Evolutionary conservation across 2,797 vertebrate species (phyloP).

Genomic region (Trichosurus vulpecula): DNA sequence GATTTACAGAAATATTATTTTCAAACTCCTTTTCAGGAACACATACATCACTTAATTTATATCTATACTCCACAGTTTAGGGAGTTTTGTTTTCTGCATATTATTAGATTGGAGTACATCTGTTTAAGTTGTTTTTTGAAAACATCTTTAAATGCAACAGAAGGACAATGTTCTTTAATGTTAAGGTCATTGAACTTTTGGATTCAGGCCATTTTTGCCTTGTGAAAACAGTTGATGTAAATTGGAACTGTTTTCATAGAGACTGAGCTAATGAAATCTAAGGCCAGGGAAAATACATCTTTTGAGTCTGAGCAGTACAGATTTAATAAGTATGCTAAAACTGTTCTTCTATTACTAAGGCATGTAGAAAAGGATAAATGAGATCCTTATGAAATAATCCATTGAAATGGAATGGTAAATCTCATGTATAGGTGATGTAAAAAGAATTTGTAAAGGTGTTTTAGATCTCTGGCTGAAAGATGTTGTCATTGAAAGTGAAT

Average conservation of each 20-base stretch:
- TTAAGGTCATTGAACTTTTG: constrained; percentile 12
- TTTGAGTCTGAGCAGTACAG: not conserved
- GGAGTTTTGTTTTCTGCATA: not conserved
- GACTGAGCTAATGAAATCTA: constrained; percentile 42
- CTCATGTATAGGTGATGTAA: constrained; percentile 28
- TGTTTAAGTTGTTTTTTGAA: not conserved
- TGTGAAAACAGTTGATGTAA: constrained; percentile 44
- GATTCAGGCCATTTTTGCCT: constrained; percentile 37
- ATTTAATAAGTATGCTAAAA: constrained; percentile 22
- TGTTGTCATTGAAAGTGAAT: constrained; percentile 56
- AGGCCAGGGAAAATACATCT: constrained; percentile 38
- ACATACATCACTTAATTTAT: not conserved
- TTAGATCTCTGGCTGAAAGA: constrained; percentile 40
- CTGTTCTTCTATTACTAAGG: constrained; percentile 38
- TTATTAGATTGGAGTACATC: not conserved
- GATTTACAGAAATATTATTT: not conserved
- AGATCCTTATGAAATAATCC: constrained; percentile 8
- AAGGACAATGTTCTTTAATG: not conserved
- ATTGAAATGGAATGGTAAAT: constrained; percentile 34
- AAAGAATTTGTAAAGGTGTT: constrained; percentile 44
- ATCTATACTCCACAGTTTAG: not conserved
- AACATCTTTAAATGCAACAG: not conserved
- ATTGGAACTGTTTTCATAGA: constrained; percentile 54
- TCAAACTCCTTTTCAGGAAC: not conserved
- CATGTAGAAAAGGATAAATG: constrained; percentile 36